Percentiles rank a stretch among this genome's conserved stretches.
phyloP scores from a whole-genome alignment of 1,140 invertebrate genomes.

The Tetraneura akinire region DNA sequence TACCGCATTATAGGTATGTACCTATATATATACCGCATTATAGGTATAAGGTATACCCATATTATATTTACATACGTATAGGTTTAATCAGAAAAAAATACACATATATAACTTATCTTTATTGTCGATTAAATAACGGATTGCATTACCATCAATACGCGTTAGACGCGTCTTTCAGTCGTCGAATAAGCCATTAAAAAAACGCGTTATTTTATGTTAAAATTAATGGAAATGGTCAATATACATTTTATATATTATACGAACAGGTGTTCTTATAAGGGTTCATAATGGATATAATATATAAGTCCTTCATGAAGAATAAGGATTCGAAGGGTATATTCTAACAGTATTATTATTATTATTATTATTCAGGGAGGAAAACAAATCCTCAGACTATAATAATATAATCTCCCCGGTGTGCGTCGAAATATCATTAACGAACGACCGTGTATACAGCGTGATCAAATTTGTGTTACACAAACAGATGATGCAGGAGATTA shows the following conservation, averaged over 20 bases:
- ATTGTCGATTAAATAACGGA: constrained; percentile 1
- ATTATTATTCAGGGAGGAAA: neutral
- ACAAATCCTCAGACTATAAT: neutral
- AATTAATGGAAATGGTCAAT: constrained; percentile 27
- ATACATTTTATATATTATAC: neutral
- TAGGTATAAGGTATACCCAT: too few relatives aligned
- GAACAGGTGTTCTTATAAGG: constrained; percentile 26
- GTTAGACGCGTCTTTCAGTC: neutral
- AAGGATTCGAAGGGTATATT: neutral
- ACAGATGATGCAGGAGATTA: too few relatives aligned
- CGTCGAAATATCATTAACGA: constrained; percentile 33
- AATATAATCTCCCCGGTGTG: neutral
- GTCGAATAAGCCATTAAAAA: neutral
- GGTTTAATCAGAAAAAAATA: neutral
- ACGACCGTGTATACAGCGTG: too few relatives aligned
- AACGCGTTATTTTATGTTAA: neutral
- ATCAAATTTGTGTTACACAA: too few relatives aligned
- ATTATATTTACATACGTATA: neutral
- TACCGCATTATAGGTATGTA: neutral
- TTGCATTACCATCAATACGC: neutral
- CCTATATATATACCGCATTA: neutral
- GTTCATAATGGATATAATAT: neutral
- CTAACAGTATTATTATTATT: neutral
- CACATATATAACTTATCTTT: too few relatives aligned
- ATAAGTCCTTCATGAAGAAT: neutral